Percentiles rank a stretch among this genome's conserved stretches.
Conservation (phyloP, 37 sponge, comb jelly and placozoan species). For the Oopsacas minuta region DNA sequence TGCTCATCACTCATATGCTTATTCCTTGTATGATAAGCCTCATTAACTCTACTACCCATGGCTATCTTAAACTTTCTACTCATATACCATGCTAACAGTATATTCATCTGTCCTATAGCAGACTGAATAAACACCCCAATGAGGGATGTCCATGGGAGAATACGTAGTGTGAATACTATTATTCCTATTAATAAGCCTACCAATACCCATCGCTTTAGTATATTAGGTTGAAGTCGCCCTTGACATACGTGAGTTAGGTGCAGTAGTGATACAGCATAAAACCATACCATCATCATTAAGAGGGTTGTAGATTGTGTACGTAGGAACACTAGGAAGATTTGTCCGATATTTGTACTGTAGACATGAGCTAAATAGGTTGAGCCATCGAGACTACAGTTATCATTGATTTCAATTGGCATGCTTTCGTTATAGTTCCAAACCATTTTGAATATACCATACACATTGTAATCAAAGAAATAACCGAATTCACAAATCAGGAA, state of each 20-base stretch:
- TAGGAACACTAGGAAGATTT: neutral
- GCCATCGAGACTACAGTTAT: neutral
- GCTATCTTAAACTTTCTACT: neutral
- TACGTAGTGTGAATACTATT: neutral
- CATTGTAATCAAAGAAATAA: conserved; percentile 13
- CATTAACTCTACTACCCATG: neutral
- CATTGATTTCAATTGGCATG: neutral
- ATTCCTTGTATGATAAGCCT: neutral
- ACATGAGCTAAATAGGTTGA: neutral
- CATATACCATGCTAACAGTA: neutral
- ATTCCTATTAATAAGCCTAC: neutral
- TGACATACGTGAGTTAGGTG: neutral
- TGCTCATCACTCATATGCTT: neutral
- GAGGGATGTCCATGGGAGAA: neutral
- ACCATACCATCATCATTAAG: neutral
- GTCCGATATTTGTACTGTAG: neutral
- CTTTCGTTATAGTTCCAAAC: neutral
- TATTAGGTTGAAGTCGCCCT: neutral
- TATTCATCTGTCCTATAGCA: neutral
- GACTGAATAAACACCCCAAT: neutral
- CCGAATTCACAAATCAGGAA: neutral
- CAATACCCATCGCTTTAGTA: neutral
- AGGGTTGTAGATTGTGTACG: neutral
- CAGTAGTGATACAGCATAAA: neutral
- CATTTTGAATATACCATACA: neutral